Conservation (phyloP, 1,140 invertebrate genomes). For the Leptinotarsa undecemlineata region DNA sequence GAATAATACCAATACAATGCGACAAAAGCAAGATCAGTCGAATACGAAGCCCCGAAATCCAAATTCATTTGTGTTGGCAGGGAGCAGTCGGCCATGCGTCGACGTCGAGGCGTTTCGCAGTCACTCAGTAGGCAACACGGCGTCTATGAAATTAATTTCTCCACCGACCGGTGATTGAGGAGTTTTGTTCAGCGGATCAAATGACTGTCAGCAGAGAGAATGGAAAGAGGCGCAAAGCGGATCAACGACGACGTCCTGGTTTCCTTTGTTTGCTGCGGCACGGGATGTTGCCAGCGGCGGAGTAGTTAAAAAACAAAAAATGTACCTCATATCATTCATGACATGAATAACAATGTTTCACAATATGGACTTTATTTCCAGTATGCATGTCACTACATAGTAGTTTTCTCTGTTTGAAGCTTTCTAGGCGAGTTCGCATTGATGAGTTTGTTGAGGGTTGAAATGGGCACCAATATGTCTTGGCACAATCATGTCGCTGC, state of each 20-base stretch:
- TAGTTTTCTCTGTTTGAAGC: too few relatives aligned
- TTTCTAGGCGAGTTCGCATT: too few relatives aligned
- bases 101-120: not conserved
- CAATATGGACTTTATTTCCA: too few relatives aligned
- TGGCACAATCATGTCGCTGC: too few relatives aligned
- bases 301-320: not conserved
- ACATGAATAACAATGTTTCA: too few relatives aligned
- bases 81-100: not conserved
- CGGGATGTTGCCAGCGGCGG: not conserved
- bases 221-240: conserved; percentile 9
- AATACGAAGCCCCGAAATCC: not conserved
- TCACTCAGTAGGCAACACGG: not conserved
- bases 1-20: too few relatives aligned
- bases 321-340: too few relatives aligned
- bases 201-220: conserved; percentile 11
- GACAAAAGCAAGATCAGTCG: too few relatives aligned
- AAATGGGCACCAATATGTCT: too few relatives aligned
- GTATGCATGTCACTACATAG: too few relatives aligned
- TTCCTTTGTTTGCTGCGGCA: not conserved
- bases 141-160: not conserved
- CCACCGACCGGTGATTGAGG: not conserved
- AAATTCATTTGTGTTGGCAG: not conserved
- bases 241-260: not conserved
- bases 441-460: too few relatives aligned
- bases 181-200: conserved; percentile 14